Evolutionary conservation across 1,140 invertebrate species (phyloP).

Genomic region (Hesperophylax magnus): DNA sequence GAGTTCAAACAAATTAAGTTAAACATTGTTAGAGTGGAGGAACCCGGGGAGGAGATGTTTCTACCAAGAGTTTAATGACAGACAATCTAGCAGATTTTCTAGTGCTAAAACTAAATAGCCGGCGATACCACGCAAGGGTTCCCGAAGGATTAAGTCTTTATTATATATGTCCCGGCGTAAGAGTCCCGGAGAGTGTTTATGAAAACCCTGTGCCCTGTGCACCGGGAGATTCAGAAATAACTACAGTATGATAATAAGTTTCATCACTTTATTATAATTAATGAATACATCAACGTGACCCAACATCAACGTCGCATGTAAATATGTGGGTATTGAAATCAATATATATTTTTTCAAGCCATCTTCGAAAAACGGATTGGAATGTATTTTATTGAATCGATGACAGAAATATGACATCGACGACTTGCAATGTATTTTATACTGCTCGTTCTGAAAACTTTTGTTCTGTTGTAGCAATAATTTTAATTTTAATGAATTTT

Average conservation of each 20-base stretch:
- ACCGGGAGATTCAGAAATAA: slow-evolving; percentile 4
- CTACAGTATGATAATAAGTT: background rate
- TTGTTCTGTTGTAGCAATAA: no score
- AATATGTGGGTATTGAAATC: no score
- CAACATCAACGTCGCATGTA: no score
- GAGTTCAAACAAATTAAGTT: slow-evolving; percentile 18
- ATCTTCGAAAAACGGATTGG: no score
- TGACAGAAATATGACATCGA: no score
- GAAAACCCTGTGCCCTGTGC: background rate
- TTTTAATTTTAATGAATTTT: no score
- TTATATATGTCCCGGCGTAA: slow-evolving; percentile 22
- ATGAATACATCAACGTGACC: no score
- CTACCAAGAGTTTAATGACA: slow-evolving; percentile 47
- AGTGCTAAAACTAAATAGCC: slow-evolving; percentile 55
- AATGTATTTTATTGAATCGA: no score
- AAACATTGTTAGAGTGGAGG: slow-evolving; percentile 8
- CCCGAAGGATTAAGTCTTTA: slow-evolving; percentile 54
- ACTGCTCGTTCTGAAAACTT: no score
- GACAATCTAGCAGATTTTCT: slow-evolving; percentile 50
- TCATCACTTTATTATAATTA: no score
- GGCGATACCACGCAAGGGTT: slow-evolving; percentile 40
- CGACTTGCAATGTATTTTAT: no score
- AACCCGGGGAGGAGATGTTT: background rate
- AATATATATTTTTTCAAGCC: no score
- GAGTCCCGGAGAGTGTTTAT: slow-evolving; percentile 6